These are phyloP conservation scores for Apis dorsata DNA, from an alignment of 1,140 invertebrate genomes.

Conservation along the genomic window DNA sequence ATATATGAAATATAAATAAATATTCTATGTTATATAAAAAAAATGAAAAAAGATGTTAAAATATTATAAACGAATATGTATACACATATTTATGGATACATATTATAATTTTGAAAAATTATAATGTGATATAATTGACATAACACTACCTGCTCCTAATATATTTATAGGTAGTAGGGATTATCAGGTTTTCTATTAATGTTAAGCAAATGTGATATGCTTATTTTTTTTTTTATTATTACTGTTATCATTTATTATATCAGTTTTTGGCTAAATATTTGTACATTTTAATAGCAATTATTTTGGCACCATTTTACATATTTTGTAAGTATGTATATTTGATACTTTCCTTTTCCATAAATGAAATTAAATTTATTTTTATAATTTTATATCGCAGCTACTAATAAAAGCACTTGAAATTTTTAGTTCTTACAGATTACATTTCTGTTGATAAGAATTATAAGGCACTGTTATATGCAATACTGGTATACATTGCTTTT, in stretches of 20 bases:
- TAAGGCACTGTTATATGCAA: constrained; percentile 65
- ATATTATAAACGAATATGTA: constrained; percentile 8
- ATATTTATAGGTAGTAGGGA: constrained; percentile 17
- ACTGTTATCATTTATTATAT: constrained; percentile 53
- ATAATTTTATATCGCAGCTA: constrained; percentile 56
- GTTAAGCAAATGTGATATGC: constrained; percentile 34
- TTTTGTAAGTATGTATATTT: constrained; percentile 44
- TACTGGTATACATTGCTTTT: constrained; percentile 47
- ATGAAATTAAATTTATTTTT: constrained; percentile 42
- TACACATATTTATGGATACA: not conserved
- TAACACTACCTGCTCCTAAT: constrained; percentile 23
- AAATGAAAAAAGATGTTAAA: constrained; percentile 7
- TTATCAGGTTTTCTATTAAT: constrained; percentile 44
- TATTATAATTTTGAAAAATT: constrained; percentile 25
- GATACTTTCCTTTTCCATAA: constrained; percentile 49
- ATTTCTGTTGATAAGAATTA: constrained; percentile 56
- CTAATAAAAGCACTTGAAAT: constrained; percentile 61
- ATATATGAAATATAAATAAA: constrained; percentile 27
- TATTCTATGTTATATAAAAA: constrained; percentile 22
- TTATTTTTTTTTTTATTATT: constrained; percentile 55
- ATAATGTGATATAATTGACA: constrained; percentile 16
- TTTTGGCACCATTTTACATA: constrained; percentile 68
- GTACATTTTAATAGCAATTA: constrained; percentile 59
- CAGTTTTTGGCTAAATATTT: constrained; percentile 67
- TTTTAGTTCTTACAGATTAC: constrained; percentile 48